Evolutionary conservation across 2,888 invertebrate genomes (phyloP), one percentile per base, ranked within the genome.

Genomic region (Malthinus flaveolus): DNA sequence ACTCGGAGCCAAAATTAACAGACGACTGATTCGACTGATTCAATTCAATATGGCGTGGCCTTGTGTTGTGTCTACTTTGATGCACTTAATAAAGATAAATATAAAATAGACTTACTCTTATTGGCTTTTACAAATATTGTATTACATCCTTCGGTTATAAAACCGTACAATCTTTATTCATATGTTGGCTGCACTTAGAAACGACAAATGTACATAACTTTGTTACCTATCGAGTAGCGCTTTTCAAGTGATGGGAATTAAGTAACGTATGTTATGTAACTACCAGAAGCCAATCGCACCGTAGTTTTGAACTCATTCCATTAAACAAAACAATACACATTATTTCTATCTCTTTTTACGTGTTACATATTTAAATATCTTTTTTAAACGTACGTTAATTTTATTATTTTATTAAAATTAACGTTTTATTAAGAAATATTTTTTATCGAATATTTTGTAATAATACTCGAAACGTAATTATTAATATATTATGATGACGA

Each of bases 31-130:
- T 60, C 59, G 74, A 81, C 81, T 81, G 82, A 61, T 82, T 81
- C 82, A 82, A 82, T 79, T 79, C 80, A 80, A 80, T 81, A 84
- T 83, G 83, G 83, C 82, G 80, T 77, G 81, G 79, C 80, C 81
- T 81, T 80, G 79, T 80, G 76, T 77, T 77, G 71, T 74, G 73
- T 73, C 74, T 74, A 67, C 66, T 67, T 56, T 64, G 61, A 60
- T 66, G 68, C 65, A 64, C 65, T 67, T 63, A 65, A 65, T 62
- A 59, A 62, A 63, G 68, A 69, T 69, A 66, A 59, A 61, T 62
- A 63, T 63, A 63, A 66, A 65, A 61, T 66, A 63, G 62, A 63
- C 59, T 59, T 61, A 64, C 65, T 60, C 66, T 68, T 68, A 66
- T 68, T 70, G 66, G 56, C 66, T 54, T 65, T 53, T 56, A 45